Base-by-base conservation (phyloP, 2,797 vertebrate species). In the Typhlichthys subterraneus region DNA sequence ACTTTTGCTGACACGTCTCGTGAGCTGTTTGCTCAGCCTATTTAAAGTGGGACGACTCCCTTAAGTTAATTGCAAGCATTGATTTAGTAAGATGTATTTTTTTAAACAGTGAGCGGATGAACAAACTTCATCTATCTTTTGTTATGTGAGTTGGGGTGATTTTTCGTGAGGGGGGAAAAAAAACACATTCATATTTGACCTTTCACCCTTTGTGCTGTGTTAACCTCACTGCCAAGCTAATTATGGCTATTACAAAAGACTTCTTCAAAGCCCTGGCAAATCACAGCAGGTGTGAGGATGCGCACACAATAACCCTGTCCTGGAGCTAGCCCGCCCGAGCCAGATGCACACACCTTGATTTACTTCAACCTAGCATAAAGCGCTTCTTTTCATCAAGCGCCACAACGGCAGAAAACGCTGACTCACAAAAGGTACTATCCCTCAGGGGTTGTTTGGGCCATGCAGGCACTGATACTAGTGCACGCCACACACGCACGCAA, bases 1-100 rank as follows among this genome's bases (percentile, higher is more conserved):
- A 88, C 82, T 89, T 79, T 68, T 81, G 77, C 63, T 64, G 81
- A 71, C 64, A 72, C 59, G 75, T 82, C 61, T 81, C 76, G 73
- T 72, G 78, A 87, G 68, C 69, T 77, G 54, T 82, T 88, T 85
- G 73, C 67, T 83, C 67, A 70, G 66, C 62, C 77, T 73, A 48
- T 75, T 81, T 77, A 77, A 79, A 65, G 65, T 60, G 61, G 72
- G 70, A 84, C 76, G 42, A 74, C 73, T 73, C 77, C 67, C 70
- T 63, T 73, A 61, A 77, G 62, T 69, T 79, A 62, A 80, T 73
- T 67, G 49, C n/a, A 1, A 60, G 51, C 31, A 38, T 29, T 45
- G 29, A 53, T 71, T 79, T 50, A 42, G 57, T 19, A 49, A 60
- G 47, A 68, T 49, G 49, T 4, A 57, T 9, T 42, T 62, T 69